Conservation (phyloP, 1,140 invertebrate species). For the Helicoverpa zea region DNA sequence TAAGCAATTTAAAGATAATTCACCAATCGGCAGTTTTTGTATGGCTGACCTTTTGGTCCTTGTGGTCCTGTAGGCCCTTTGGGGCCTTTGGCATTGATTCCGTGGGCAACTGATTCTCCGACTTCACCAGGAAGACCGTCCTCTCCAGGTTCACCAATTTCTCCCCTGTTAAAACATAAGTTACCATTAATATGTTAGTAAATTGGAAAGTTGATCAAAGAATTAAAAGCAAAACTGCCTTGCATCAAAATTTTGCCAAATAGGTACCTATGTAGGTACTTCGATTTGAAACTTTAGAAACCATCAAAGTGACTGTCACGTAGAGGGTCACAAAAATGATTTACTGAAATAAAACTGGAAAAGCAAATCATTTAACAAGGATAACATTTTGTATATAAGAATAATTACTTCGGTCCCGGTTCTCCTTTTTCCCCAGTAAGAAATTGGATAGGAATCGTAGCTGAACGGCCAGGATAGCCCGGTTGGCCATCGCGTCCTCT, state of each 20-base stretch:
- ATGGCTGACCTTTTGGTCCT: slow-evolving; percentile 65
- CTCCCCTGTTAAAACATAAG: slow-evolving; percentile 60
- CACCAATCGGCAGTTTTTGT: background rate
- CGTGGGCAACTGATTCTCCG: slow-evolving; percentile 69
- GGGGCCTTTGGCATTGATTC: slow-evolving; percentile 86
- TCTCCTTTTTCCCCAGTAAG: slow-evolving; percentile 74
- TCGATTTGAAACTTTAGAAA: background rate
- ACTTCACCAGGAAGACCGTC: slow-evolving; percentile 69
- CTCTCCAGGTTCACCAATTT: slow-evolving; percentile 72
- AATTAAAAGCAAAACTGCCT: no score
- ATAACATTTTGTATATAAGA: background rate
- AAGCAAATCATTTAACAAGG: no score
- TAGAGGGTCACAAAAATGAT: no score
- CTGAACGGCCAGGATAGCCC: slow-evolving; percentile 82
- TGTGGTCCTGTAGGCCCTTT: slow-evolving; percentile 85
- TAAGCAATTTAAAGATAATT: no score
- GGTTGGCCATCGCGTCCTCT: slow-evolving; percentile 87
- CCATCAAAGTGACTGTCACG: no score
- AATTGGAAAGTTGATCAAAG: no score
- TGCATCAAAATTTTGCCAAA: no score
- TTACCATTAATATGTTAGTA: no score
- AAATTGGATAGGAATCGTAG: slow-evolving; percentile 63
- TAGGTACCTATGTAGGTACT: no score
- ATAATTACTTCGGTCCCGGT: slow-evolving; percentile 69
- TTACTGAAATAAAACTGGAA: no score